A percentile compares a stretch with the other conserved stretches of the same genome.
These are phyloP conservation scores for Sphaeridia pumilis DNA, from an alignment of 2,888 invertebrate species.

Conservation along the genomic window DNA sequence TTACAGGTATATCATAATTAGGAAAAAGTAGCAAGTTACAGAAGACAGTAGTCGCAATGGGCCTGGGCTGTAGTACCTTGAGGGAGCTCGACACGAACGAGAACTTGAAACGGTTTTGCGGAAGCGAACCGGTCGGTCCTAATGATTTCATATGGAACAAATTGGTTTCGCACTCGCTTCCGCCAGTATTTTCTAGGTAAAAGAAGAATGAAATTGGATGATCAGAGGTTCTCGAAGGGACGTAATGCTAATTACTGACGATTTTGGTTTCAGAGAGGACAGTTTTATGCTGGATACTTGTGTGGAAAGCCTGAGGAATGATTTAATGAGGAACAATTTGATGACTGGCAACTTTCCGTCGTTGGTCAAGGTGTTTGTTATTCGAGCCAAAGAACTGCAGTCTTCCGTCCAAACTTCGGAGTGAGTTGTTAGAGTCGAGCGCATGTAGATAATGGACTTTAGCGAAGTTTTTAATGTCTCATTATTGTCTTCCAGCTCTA, in stretches of 20 bases:
- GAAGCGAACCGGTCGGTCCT: conserved; percentile 62
- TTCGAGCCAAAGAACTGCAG: conserved; percentile 67
- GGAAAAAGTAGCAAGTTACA: too few species aligned
- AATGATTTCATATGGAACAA: conserved; percentile 92
- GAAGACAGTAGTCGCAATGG: conserved; percentile 54
- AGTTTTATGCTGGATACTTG: conserved; percentile 69
- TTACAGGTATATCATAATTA: too few species aligned
- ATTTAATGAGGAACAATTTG: conserved; percentile 69
- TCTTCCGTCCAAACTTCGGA: conserved; percentile 78
- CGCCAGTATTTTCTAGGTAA: conserved; percentile 63
- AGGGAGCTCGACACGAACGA: conserved; percentile 68
- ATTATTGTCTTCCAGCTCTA: conserved; percentile 46
- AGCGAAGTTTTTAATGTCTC: conserved; percentile 3
- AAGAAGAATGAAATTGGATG: conserved; percentile 38
- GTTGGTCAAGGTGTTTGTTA: conserved; percentile 72
- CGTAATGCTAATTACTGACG: not conserved
- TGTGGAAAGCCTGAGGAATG: conserved; percentile 59
- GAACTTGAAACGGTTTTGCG: conserved; percentile 64
- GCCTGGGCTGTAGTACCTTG: conserved; percentile 65
- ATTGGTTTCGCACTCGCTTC: conserved; percentile 79
- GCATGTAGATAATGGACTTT: not conserved
- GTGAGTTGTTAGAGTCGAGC: conserved; percentile 48
- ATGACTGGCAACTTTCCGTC: conserved; percentile 82
- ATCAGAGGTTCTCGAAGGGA: conserved; percentile 3
- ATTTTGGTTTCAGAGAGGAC: conserved; percentile 53